Conservation (phyloP, 2,113 vertebrate species). For the Trochalopteron elliotii region DNA sequence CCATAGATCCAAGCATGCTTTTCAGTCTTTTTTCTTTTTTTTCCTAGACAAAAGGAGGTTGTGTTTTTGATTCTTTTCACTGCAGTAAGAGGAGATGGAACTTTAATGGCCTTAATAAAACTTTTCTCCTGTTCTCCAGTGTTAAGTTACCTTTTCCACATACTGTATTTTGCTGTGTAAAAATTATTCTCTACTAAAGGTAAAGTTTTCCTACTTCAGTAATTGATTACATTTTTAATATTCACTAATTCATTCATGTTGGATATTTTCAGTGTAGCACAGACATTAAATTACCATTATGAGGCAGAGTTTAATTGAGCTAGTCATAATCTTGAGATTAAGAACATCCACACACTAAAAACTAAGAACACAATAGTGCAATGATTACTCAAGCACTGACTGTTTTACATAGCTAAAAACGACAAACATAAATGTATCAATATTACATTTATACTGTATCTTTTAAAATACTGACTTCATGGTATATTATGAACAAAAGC, state of each 20-base stretch:
- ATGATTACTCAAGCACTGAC: neutral
- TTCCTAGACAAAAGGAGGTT: conserved; percentile 55
- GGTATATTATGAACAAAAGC: neutral
- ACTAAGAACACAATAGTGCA: neutral
- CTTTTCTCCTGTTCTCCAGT: conserved; percentile 26
- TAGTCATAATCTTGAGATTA: neutral
- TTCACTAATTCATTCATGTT: neutral
- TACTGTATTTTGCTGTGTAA: conserved; percentile 3
- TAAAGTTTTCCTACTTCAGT: neutral
- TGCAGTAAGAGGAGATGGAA: conserved; percentile 25
- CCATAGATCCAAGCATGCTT: conserved; percentile 44
- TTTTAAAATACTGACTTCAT: neutral
- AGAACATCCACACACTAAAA: neutral
- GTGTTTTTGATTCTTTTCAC: conserved; percentile 57
- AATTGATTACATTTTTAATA: conserved; percentile 4
- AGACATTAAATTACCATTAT: neutral
- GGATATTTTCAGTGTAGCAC: neutral
- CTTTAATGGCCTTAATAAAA: conserved; percentile 68
- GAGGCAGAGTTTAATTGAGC: neutral
- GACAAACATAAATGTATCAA: neutral
- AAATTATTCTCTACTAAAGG: neutral
- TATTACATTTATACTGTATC: neutral
- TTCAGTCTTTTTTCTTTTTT: conserved; percentile 33
- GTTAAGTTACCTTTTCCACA: conserved; percentile 29
- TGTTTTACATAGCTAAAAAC: neutral